Base-by-base conservation (phyloP, 2,113 vertebrate species). In the Phrynosoma blainvillii region DNA sequence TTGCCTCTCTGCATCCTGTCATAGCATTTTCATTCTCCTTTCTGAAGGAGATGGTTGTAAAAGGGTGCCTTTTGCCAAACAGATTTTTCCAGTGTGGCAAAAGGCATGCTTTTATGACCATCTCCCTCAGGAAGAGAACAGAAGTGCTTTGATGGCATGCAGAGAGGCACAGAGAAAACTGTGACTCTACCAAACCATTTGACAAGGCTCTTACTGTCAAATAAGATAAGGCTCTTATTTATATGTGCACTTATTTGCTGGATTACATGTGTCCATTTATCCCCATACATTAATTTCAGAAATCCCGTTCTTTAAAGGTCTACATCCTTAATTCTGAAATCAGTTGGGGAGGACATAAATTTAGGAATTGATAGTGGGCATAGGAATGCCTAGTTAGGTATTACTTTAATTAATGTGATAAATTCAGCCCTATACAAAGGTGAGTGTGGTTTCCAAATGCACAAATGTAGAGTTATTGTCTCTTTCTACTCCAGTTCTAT, bases 231-330 rank as follows among this genome's bases (percentile, higher is more conserved):
- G 47, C 47, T 79, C 1, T 0, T 52, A 7, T 85, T 83, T 87
- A 76, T 71, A 75, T 66, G 84, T 75, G 10, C 16, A 71, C 59
- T 82, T 75, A 0, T 79, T 86, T 73, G 10, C 78, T 74, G 88
- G 90, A 74, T 91, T 84, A 36, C 6, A 71, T 70, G 14, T 87
- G 79, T n/a, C 82, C 88, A 40, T 71, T 36, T 84, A 84, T 70
- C 74, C 32, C 79, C 1, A 9, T 86, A 84, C 68, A 12, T 27
- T 71, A 12, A 4, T 3, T 4, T 18, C 16, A 4, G 10, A 65
- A 65, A 18, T 47, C 87, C 82, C 86, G 2, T 59, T 78, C 79
- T 47, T 71, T 76, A 87, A 86, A 90, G 32, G 0, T 56, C 87
- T 79, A 36, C 80, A 87, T 70, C 77, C 75, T 30, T 25, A 30